phyloP scores from a whole-genome alignment of 1,140 invertebrate species.

The Drosophila murphyi region DNA sequence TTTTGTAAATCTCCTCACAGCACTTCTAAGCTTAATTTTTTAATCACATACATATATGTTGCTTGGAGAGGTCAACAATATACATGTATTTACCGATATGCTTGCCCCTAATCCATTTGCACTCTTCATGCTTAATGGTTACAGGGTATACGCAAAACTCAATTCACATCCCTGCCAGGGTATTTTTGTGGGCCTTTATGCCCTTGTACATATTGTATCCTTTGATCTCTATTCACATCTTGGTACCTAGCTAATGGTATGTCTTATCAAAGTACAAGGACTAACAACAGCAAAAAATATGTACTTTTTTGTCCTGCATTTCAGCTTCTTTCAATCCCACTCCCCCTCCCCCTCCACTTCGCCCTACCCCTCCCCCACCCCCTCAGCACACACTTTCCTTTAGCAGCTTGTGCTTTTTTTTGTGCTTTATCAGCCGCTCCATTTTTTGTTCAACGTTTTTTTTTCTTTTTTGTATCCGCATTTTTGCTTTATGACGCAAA shows the following conservation, averaged over 20 bases:
- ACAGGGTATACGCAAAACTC: too few species aligned
- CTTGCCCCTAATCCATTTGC: too few species aligned
- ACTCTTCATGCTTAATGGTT: too few species aligned
- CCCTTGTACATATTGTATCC: not conserved
- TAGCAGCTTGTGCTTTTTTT: slow-evolving; percentile 18
- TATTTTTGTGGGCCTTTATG: too few species aligned
- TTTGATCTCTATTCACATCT: not conserved
- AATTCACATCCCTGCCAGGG: too few species aligned
- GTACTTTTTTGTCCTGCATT: not conserved
- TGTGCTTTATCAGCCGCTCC: slow-evolving; percentile 67
- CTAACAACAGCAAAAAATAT: not conserved
- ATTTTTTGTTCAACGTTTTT: slow-evolving; percentile 27
- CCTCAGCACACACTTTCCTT: not conserved
- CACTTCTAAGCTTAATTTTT: too few species aligned
- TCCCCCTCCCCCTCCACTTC: too few species aligned
- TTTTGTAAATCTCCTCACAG: too few species aligned
- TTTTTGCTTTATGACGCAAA: slow-evolving; percentile 57
- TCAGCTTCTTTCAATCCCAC: not conserved
- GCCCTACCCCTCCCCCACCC: too few species aligned
- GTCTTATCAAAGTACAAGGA: slow-evolving; percentile 29
- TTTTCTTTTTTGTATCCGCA: not conserved
- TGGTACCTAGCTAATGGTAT: not conserved
- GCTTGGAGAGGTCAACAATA: too few species aligned
- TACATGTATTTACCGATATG: too few species aligned
- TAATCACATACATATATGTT: too few species aligned